Evolutionary conservation across 2,797 vertebrate genomes (phyloP).

Genomic region (Peromyscus attwateri): DNA sequence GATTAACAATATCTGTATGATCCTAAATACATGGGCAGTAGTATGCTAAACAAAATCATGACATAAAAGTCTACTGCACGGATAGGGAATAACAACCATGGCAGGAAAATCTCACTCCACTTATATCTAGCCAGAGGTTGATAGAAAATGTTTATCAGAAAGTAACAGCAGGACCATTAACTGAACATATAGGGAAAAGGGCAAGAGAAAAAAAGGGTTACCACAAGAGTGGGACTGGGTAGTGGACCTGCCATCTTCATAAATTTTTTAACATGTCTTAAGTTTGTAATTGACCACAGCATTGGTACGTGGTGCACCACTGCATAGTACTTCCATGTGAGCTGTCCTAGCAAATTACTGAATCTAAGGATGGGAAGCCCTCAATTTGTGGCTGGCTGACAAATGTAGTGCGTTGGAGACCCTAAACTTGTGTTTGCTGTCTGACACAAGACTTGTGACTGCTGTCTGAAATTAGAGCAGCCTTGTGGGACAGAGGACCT

Average conservation of each 20-base stretch:
- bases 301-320: no score
- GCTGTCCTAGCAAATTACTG: background rate
- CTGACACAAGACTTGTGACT: no score
- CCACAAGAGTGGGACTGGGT: no score
- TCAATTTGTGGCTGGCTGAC: no score
- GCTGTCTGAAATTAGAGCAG: no score
- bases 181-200: background rate
- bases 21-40: background rate
- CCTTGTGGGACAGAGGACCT: no score
- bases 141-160: no score
- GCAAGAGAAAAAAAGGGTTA: background rate
- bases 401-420: no score
- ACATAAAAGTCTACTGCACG: background rate
- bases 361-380: background rate
- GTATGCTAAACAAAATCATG: background rate
- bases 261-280: background rate
- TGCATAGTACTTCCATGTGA: background rate
- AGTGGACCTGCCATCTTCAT: background rate
- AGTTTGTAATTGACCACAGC: background rate
- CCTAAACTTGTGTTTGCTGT: no score
- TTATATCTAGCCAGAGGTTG: no score
- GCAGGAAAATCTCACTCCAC: background rate
- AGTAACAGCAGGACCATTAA: no score
- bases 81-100: background rate
- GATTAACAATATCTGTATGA: background rate